Conservation (phyloP, 2,113 vertebrate genomes). For the Cebus imitator region DNA sequence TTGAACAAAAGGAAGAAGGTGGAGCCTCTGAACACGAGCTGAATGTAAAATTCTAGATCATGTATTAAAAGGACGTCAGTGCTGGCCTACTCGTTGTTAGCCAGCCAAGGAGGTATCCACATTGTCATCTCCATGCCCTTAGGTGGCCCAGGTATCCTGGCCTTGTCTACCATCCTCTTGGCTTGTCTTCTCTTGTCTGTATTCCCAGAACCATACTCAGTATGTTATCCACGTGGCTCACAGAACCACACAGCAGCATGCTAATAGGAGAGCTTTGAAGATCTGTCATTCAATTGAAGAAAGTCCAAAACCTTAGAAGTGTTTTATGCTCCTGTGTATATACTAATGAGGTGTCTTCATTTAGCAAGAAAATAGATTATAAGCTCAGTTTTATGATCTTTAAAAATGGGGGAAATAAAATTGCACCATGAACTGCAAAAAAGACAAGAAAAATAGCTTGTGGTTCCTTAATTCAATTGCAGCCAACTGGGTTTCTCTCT, state of each 20-base stretch:
- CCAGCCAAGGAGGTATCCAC: background rate
- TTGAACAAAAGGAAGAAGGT: background rate
- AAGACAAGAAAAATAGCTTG: slow-evolving; percentile 39
- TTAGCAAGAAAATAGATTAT: slow-evolving; percentile 11
- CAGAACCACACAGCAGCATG: background rate
- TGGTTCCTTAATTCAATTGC: background rate
- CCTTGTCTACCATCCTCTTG: background rate
- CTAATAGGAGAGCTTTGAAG: background rate
- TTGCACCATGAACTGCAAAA: background rate
- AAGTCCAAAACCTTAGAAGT: background rate
- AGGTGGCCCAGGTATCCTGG: rapidly evolving
- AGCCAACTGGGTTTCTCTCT: slow-evolving; percentile 53
- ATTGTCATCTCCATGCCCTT: background rate
- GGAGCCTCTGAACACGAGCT: background rate
- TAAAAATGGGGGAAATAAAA: slow-evolving; percentile 47
- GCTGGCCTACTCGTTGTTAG: too few relatives aligned
- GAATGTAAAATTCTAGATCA: background rate
- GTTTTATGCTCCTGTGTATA: background rate
- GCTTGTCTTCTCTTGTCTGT: too few relatives aligned
- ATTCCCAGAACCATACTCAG: background rate
- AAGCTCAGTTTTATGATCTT: slow-evolving; percentile 36
- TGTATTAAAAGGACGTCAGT: background rate
- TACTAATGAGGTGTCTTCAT: slow-evolving; percentile 35
- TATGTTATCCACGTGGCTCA: too few relatives aligned
- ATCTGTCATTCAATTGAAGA: background rate